Evolutionary conservation across 35 echinoderm and acorn worm species (phyloP).

Genomic region (Hemicentrotus pulcherrimus): DNA sequence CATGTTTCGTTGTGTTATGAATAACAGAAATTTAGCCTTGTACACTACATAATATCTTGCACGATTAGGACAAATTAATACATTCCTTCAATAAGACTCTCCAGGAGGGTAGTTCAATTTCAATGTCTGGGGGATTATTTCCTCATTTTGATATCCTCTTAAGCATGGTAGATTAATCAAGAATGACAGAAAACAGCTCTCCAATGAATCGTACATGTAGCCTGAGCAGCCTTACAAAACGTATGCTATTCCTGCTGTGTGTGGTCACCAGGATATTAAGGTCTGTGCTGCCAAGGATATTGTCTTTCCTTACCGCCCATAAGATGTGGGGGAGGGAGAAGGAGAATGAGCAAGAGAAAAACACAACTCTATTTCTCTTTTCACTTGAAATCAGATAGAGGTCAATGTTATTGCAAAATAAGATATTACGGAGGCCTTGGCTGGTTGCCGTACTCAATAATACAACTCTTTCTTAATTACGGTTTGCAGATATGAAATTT

Average conservation of each 20-base stretch:
- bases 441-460: not conserved
- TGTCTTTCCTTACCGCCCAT: not conserved
- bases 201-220: not conserved
- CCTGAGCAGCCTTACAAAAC: not conserved
- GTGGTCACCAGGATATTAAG: not conserved
- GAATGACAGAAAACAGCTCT: not conserved
- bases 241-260: not conserved
- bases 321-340: not conserved
- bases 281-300: not conserved
- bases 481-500: not conserved
- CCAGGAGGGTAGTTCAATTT: not conserved
- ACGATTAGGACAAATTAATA: not conserved
- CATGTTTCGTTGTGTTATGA: no score
- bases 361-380: not conserved
- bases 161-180: conserved; percentile 28
- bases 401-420: not conserved
- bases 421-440: not conserved
- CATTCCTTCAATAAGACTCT: not conserved
- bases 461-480: not conserved
- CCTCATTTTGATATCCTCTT: conserved; percentile 27
- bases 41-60: not conserved
- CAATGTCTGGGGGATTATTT: conserved; percentile 11
- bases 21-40: no score
- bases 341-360: not conserved
- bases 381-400: not conserved